A percentile compares a stretch with the other conserved stretches of the same genome.
phyloP scores from a whole-genome alignment of 2,888 invertebrate genomes.

The Suillia variegata region DNA sequence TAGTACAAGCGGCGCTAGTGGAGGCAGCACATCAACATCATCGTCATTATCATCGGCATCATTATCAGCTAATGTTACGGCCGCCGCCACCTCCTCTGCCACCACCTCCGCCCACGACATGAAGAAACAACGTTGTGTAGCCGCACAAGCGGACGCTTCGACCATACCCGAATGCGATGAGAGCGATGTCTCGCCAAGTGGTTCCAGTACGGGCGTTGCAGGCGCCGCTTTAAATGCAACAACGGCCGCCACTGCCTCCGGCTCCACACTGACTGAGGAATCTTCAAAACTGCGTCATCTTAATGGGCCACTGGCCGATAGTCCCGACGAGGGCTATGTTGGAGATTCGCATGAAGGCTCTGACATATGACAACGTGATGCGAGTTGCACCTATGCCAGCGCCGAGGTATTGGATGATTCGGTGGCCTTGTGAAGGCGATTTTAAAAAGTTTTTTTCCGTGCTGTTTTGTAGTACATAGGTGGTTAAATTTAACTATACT shows the following conservation, averaged over 20 bases:
- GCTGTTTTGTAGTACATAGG: background rate
- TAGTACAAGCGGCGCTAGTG: constrained; percentile 22
- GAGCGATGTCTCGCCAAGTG: constrained; percentile 52
- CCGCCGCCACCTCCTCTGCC: constrained; percentile 32
- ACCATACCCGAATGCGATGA: constrained; percentile 61
- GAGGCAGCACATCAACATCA: constrained; percentile 2
- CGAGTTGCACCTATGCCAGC: constrained; percentile 38
- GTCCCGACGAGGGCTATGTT: constrained; percentile 87
- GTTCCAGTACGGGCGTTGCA: constrained; percentile 21
- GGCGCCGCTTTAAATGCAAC: constrained; percentile 16
- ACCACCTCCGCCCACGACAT: constrained; percentile 37
- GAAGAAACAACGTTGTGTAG: constrained; percentile 66
- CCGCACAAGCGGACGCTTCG: constrained; percentile 65
- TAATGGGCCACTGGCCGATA: constrained; percentile 69
- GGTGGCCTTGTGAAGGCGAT: constrained; percentile 51
- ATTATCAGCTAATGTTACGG: constrained; percentile 60
- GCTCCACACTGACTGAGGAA: constrained; percentile 41
- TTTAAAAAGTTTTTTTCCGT: constrained; percentile 5
- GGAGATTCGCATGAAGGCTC: constrained; percentile 73
- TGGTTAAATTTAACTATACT: background rate
- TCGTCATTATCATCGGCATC: too few relatives aligned
- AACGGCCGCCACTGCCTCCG: constrained; percentile 22
- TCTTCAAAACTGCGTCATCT: constrained; percentile 63
- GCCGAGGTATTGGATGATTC: constrained; percentile 54
- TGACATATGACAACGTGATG: constrained; percentile 68